Evolutionary conservation across 2,113 vertebrate species (phyloP).

Genomic region (Scytalopus superciliaris): DNA sequence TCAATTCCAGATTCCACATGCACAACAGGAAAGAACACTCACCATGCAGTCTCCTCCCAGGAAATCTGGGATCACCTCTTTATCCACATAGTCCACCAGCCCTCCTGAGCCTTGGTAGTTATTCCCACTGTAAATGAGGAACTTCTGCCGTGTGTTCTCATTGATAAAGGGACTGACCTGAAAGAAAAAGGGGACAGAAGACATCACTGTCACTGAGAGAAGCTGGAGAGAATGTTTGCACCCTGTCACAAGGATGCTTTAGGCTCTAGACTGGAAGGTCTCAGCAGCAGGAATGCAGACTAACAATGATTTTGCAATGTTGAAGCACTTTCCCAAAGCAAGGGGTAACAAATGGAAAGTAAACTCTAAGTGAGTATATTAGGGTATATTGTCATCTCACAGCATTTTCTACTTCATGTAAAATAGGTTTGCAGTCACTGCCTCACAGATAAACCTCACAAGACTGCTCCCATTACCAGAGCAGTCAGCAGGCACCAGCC

Average conservation of each 20-base stretch:
- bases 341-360: not conserved
- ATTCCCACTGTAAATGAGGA: conserved; percentile 85
- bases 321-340: not conserved
- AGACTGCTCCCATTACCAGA: not conserved
- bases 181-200: not conserved
- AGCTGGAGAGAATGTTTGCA: not conserved
- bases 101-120: conserved; percentile 84
- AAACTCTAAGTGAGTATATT: not conserved
- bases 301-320: not conserved
- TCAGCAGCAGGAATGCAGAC: not conserved
- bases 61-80: conserved; percentile 83
- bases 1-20: not conserved
- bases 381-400: not conserved
- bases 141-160: conserved; percentile 84
- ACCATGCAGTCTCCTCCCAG: conserved; percentile 86
- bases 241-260: rapidly evolving
- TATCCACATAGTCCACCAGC: conserved; percentile 82
- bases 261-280: not conserved
- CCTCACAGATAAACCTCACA: not conserved
- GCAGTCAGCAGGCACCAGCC: not conserved
- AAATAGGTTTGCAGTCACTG: not conserved
- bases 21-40: not conserved
- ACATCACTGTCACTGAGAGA: not conserved
- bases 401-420: not conserved
- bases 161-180: conserved; percentile 88